Evolutionary conservation across 2,113 vertebrate species (phyloP).

Genomic region (Callionymus lyra): DNA sequence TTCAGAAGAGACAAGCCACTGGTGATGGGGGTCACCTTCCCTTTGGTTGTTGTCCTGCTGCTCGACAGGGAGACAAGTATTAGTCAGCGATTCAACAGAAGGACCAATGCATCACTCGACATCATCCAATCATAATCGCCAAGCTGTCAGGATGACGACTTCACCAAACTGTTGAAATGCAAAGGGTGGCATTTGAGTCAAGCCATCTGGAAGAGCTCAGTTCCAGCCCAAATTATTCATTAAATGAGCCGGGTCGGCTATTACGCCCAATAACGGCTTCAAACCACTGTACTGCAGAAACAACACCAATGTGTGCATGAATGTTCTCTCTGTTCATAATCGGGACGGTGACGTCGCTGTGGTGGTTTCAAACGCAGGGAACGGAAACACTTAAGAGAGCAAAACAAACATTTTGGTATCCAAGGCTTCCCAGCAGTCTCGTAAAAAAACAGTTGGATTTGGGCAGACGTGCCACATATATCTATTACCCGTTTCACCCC

Average conservation of each 20-base stretch:
- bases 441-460: constrained; percentile 21
- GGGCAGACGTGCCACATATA: constrained; percentile 26
- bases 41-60: constrained; percentile 26
- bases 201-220: constrained; percentile 58
- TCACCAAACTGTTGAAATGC: constrained; percentile 37
- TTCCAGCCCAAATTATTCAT: constrained; percentile 46
- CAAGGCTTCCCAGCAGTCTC: constrained; percentile 37
- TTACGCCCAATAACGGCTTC: constrained; percentile 39
- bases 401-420: constrained; percentile 59
- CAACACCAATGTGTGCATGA: constrained; percentile 38
- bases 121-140: constrained; percentile 3
- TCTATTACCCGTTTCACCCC: constrained; percentile 8
- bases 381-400: constrained; percentile 46
- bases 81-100: too few species aligned
- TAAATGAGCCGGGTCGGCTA: constrained; percentile 34
- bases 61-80: constrained; percentile 31
- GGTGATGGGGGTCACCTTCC: constrained; percentile 12
- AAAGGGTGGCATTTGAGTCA: constrained; percentile 38
- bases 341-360: constrained; percentile 36
- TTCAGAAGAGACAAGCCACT: constrained; percentile 22
- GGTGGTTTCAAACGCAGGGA: constrained; percentile 42
- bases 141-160: constrained; percentile 33
- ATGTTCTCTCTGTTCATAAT: constrained; percentile 45
- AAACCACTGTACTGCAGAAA: constrained; percentile 36
- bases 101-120: background rate